A percentile compares a stretch with the other conserved stretches of the same genome.
Evolutionary conservation across 2,113 vertebrate species (phyloP).

Genomic region (Gallinago paraguaiae): DNA sequence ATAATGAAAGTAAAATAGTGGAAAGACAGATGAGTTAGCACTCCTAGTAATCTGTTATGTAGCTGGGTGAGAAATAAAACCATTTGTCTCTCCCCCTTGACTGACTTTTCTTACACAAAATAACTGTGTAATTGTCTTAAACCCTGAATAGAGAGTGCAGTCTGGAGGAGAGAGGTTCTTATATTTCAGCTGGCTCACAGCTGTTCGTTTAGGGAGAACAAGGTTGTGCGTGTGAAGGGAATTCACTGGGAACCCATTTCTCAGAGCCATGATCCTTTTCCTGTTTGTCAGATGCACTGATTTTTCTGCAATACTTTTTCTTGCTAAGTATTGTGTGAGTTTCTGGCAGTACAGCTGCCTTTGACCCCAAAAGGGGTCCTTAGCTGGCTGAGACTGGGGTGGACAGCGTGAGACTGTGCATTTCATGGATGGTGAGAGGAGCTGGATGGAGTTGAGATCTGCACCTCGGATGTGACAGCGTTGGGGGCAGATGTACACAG

Average conservation of each 20-base stretch:
- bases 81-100: conserved; percentile 61
- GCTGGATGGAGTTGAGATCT: background rate
- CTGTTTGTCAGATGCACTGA: conserved; percentile 41
- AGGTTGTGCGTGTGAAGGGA: conserved; percentile 42
- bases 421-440: background rate
- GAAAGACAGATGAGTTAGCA: conserved; percentile 67
- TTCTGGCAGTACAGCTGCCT: background rate
- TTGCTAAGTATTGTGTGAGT: background rate
- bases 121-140: conserved; percentile 76
- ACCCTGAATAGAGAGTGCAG: conserved; percentile 27
- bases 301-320: background rate
- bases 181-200: conserved; percentile 73
- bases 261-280: conserved; percentile 45
- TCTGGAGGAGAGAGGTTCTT: conserved; percentile 57
- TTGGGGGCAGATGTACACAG: background rate
- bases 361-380: background rate
- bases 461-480: background rate
- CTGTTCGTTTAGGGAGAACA: conserved; percentile 59
- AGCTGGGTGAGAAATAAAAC: conserved; percentile 72
- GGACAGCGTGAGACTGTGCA: background rate
- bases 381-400: background rate
- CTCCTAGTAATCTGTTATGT: conserved; percentile 63
- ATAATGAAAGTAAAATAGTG: conserved; percentile 71
- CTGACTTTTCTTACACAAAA: conserved; percentile 64
- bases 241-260: conserved; percentile 60